Conservation (phyloP, 2,113 vertebrate genomes). For the Orthochromis indermauri region DNA sequence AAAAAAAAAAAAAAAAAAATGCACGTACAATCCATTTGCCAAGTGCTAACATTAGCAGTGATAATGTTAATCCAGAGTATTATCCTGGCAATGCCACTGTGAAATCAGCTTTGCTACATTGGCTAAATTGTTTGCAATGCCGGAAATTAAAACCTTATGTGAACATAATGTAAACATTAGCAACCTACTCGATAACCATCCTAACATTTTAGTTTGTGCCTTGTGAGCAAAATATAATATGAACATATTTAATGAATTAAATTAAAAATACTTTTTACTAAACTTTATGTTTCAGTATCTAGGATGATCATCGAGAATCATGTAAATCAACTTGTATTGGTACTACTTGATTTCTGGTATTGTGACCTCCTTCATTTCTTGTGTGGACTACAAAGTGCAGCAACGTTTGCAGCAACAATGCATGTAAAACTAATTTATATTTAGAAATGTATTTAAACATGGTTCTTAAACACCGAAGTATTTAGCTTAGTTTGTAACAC, state of each 20-base stretch:
- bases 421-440: neutral
- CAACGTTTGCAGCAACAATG: rapidly evolving
- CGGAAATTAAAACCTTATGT: rapidly evolving
- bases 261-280: neutral
- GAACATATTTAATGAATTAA: neutral
- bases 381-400: neutral
- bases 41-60: neutral
- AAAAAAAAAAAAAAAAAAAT: neutral
- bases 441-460: neutral
- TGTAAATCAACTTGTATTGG: neutral
- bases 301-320: neutral
- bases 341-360: neutral
- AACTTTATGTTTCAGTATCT: neutral
- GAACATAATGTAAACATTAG: neutral
- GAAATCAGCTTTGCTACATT: neutral
- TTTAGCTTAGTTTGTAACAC: neutral
- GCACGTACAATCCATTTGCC: rapidly evolving
- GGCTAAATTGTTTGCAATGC: neutral
- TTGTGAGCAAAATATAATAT: neutral
- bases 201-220: neutral
- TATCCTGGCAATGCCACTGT: rapidly evolving
- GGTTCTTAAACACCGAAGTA: rapidly evolving
- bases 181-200: neutral
- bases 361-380: neutral
- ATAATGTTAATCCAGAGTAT: neutral